Conservation (phyloP, 2,113 vertebrate genomes). For the Cyprinodon variegatus region DNA sequence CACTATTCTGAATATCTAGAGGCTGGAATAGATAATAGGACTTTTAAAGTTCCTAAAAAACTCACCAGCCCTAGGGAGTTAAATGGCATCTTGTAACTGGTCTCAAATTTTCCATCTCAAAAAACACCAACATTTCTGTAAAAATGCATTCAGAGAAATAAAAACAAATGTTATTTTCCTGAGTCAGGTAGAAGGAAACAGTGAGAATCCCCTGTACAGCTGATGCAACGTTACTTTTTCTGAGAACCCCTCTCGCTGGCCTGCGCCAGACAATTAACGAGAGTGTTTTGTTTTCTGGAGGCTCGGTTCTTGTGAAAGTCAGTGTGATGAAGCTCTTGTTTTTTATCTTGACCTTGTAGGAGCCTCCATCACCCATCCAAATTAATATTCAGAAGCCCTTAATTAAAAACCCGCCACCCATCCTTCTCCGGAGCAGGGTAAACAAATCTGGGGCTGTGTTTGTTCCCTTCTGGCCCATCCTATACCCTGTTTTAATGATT, state of each 20-base stretch:
- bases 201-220: constrained; percentile 47
- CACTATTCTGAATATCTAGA: too few relatives aligned
- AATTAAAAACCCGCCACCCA: constrained; percentile 75
- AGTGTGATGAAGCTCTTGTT: constrained; percentile 74
- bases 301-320: constrained; percentile 76
- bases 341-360: constrained; percentile 79
- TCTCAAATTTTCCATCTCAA: not conserved
- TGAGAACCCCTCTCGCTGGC: constrained; percentile 56
- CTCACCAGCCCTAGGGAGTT: not conserved
- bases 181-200: constrained; percentile 59
- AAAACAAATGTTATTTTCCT: constrained; percentile 2
- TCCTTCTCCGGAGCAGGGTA: constrained; percentile 72
- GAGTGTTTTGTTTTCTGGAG: constrained; percentile 77
- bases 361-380: constrained; percentile 78
- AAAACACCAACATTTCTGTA: constrained; percentile 8
- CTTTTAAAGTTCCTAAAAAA: not conserved
- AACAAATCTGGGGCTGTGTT: constrained; percentile 77
- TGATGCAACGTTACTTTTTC: constrained; percentile 69
- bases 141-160: constrained; percentile 4
- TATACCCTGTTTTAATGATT: constrained; percentile 77
- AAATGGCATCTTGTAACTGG: not conserved
- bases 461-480: constrained; percentile 79
- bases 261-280: constrained; percentile 72
- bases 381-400: constrained; percentile 80
- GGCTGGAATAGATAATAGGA: not conserved